A percentile compares a stretch with the other conserved stretches of the same genome.
Evolutionary conservation across 2,113 vertebrate species (phyloP).

Genomic region (Glareola pratincola): DNA sequence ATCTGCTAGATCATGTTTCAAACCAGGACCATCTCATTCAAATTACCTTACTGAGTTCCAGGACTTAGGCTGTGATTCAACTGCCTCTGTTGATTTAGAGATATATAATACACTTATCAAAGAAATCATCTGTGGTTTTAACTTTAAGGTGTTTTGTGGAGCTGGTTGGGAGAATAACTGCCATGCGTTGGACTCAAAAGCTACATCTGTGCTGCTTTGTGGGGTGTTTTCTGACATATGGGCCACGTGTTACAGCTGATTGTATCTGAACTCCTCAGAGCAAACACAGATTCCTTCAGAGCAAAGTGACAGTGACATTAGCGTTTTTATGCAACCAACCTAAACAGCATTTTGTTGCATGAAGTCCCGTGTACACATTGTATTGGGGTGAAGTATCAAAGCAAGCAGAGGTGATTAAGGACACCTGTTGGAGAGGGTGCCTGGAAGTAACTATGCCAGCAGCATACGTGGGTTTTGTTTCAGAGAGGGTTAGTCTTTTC

Average conservation of each 20-base stretch:
- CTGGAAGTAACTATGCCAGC: neutral
- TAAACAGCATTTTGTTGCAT: neutral
- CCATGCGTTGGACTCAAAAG: neutral
- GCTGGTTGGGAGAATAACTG: neutral
- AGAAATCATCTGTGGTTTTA: neutral
- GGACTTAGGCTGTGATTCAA: neutral
- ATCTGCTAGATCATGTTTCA: conserved; percentile 9
- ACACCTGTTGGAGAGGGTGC: neutral
- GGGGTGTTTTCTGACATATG: neutral
- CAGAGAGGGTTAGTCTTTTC: neutral
- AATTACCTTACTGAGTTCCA: neutral
- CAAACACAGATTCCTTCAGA: neutral
- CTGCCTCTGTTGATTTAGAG: neutral
- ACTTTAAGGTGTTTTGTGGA: neutral
- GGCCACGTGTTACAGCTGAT: neutral
- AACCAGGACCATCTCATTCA: neutral
- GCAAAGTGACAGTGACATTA: neutral
- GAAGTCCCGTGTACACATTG: fast-evolving
- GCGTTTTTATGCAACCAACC: neutral
- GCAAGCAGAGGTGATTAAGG: neutral
- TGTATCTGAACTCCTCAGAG: neutral
- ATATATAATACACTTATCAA: neutral
- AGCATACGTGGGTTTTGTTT: neutral
- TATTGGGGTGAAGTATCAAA: neutral
- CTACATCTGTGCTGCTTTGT: neutral